A percentile compares a stretch with the other conserved stretches of the same genome.
These are phyloP conservation scores for Hippocampus abdominalis DNA, from an alignment of 2,113 vertebrate genomes.

Conservation along the genomic window DNA sequence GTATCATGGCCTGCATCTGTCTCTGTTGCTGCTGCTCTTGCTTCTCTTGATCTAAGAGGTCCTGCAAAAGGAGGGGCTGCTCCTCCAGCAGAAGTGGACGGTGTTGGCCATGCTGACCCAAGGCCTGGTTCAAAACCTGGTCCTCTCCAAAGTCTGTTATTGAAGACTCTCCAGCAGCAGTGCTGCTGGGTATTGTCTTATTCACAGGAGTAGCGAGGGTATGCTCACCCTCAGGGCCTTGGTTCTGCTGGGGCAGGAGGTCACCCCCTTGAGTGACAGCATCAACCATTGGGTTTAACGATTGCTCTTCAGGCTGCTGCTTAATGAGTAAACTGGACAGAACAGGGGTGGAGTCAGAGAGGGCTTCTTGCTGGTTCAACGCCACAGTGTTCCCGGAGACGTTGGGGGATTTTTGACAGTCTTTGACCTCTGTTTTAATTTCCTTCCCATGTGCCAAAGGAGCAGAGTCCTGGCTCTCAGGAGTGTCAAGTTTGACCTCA, in stretches of 20 bases:
- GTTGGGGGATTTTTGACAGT: slow-evolving; percentile 52
- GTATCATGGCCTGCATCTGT: slow-evolving; percentile 99
- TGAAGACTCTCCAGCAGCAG: slow-evolving; percentile 66
- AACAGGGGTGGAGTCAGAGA: slow-evolving; percentile 79
- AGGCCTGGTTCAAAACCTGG: slow-evolving; percentile 67
- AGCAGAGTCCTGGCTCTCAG: slow-evolving; percentile 47
- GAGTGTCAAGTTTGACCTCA: slow-evolving; percentile 69
- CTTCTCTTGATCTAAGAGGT: slow-evolving; percentile 93
- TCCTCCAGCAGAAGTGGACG: slow-evolving; percentile 90
- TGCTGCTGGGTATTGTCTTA: slow-evolving; percentile 71
- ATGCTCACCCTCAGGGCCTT: slow-evolving; percentile 60
- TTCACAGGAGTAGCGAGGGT: slow-evolving; percentile 63
- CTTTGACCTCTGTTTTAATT: slow-evolving; percentile 70
- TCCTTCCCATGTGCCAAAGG: slow-evolving; percentile 57
- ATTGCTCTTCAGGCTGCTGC: slow-evolving; percentile 77
- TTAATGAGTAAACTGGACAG: slow-evolving; percentile 86
- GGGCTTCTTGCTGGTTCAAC: slow-evolving; percentile 68
- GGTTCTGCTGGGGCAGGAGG: slow-evolving; percentile 71
- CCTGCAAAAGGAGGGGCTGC: slow-evolving; percentile 92
- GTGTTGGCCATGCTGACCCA: slow-evolving; percentile 75
- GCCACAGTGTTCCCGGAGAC: slow-evolving; percentile 51
- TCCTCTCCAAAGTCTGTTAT: slow-evolving; percentile 64
- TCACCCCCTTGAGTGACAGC: slow-evolving; percentile 68
- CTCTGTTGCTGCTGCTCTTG: slow-evolving; percentile 97
- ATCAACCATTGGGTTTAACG: slow-evolving; percentile 70